Evolutionary conservation across 2,888 invertebrate genomes (phyloP).

Genomic region (Toxonevra muliebris): DNA sequence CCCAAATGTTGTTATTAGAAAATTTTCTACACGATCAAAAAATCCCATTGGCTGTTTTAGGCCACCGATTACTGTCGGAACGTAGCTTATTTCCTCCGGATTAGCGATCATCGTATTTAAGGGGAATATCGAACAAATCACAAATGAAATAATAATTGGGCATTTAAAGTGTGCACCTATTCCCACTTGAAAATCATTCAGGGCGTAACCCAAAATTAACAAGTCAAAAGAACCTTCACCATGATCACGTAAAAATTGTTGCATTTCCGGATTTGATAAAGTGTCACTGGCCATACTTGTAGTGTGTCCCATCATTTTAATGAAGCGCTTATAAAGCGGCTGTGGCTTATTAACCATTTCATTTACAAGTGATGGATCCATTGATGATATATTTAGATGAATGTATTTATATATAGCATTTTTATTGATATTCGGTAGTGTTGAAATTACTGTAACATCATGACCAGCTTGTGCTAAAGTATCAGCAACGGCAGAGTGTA

Average conservation of each 20-base stretch:
- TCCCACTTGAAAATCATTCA: constrained; percentile 58
- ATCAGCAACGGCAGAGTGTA: constrained; percentile 53
- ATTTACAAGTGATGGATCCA: constrained; percentile 24
- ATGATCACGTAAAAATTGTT: constrained; percentile 43
- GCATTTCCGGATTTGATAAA: constrained; percentile 36
- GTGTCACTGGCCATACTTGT: constrained; percentile 32
- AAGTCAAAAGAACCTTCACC: constrained; percentile 50
- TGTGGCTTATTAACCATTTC: constrained; percentile 38
- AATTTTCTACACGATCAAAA: constrained; percentile 42
- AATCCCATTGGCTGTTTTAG: constrained; percentile 45
- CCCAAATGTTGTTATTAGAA: constrained; percentile 37
- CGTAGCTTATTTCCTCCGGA: constrained; percentile 50
- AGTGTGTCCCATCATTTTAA: constrained; percentile 12
- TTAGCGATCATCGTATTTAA: constrained; percentile 50
- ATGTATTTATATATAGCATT: constrained; percentile 46
- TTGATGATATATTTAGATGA: constrained; percentile 24
- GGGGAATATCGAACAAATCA: constrained; percentile 43
- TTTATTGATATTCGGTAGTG: constrained; percentile 39
- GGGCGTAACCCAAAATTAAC: constrained; percentile 53
- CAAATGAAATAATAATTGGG: constrained; percentile 54
- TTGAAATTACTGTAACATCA: constrained; percentile 53
- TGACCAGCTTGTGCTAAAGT: constrained; percentile 55
- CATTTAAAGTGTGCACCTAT: constrained; percentile 57
- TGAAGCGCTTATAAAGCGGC: constrained; percentile 39
- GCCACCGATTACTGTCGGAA: constrained; percentile 44